phyloP scores from a whole-genome alignment of 2,797 vertebrate species.

The Phoxinus dragarum region DNA sequence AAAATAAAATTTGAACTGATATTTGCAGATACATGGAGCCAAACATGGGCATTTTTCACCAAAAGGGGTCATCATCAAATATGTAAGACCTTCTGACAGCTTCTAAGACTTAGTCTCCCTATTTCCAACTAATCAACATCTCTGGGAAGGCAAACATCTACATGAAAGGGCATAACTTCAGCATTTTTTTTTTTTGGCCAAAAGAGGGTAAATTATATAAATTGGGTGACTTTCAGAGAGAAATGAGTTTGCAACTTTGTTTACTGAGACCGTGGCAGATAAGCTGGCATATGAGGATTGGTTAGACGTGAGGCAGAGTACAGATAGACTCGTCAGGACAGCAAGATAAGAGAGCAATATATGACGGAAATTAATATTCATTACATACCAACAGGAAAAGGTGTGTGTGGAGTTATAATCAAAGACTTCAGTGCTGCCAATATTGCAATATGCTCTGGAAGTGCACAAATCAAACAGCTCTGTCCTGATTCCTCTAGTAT shows the following conservation, averaged over 20 bases:
- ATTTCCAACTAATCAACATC: slow-evolving; percentile 9
- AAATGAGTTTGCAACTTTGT: slow-evolving; percentile 18
- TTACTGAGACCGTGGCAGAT: background rate
- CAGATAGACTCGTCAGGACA: background rate
- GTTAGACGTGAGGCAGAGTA: background rate
- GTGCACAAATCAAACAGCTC: slow-evolving; percentile 17
- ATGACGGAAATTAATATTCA: slow-evolving; percentile 37
- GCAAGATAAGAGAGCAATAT: slow-evolving; percentile 10
- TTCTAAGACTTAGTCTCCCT: background rate
- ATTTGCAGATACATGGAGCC: background rate
- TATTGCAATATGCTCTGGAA: slow-evolving; percentile 35
- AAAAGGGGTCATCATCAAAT: slow-evolving; percentile 8
- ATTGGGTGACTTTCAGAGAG: slow-evolving; percentile 33
- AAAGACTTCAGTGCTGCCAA: slow-evolving; percentile 25
- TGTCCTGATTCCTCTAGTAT: slow-evolving; percentile 12
- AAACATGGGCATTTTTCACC: background rate
- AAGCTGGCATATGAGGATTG: background rate
- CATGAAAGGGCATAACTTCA: slow-evolving; percentile 15
- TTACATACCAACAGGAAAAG: slow-evolving; percentile 40
- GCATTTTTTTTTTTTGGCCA: background rate
- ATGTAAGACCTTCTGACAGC: slow-evolving; percentile 3
- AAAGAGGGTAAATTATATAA: slow-evolving; percentile 12
- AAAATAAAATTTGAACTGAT: background rate
- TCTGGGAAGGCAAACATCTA: slow-evolving; percentile 12
- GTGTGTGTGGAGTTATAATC: slow-evolving; percentile 33